phyloP scores from a whole-genome alignment of 23 tunicate genomes.

The Styela plicata region DNA sequence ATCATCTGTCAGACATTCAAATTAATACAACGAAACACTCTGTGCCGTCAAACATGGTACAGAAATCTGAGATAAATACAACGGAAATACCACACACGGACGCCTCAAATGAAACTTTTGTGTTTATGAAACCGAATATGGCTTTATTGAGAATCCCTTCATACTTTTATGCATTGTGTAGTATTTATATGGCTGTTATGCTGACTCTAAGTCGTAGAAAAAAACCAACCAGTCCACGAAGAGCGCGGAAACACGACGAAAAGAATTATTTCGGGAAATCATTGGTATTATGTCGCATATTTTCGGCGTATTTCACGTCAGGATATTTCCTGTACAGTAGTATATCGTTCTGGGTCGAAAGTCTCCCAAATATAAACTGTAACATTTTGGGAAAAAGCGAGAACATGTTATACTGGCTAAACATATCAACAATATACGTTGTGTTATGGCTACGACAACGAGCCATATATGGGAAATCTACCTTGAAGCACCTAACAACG shows the following conservation, averaged over 20 bases:
- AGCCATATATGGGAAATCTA: background rate
- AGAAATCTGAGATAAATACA: too few relatives aligned
- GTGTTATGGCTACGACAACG: background rate
- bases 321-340: background rate
- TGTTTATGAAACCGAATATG: background rate
- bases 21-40: too few relatives aligned
- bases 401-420: background rate
- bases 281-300: background rate
- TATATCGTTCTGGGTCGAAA: background rate
- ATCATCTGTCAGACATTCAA: too few relatives aligned
- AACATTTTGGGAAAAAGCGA: background rate
- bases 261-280: background rate
- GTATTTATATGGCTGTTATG: background rate
- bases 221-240: background rate
- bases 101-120: background rate
- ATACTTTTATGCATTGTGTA: background rate
- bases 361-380: background rate
- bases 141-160: background rate
- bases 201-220: background rate
- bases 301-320: background rate
- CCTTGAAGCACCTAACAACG: background rate
- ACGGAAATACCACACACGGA: too few relatives aligned
- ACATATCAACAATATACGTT: background rate
- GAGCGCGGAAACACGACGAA: background rate
- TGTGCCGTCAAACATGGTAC: too few relatives aligned